phyloP scores from a whole-genome alignment of 2,113 vertebrate species.

The Vulpes vulpes region DNA sequence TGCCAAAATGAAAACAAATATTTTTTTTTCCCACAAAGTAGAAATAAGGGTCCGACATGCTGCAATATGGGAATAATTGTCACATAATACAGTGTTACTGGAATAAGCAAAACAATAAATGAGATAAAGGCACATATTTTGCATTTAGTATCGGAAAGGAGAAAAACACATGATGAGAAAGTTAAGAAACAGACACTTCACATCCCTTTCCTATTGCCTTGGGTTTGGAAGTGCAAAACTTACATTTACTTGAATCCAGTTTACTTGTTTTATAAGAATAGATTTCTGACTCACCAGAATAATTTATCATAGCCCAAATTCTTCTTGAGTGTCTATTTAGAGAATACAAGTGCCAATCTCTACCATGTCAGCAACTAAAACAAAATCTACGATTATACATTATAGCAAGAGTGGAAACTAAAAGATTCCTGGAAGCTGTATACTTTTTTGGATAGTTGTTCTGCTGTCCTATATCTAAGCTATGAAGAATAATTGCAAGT shows the following conservation, averaged over 20 bases:
- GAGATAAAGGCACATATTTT: neutral
- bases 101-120: neutral
- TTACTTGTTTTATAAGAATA: neutral
- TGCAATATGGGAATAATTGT: neutral
- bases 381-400: neutral
- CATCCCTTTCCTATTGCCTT: neutral
- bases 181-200: neutral
- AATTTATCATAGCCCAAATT: neutral
- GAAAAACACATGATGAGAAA: neutral
- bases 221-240: neutral
- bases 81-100: neutral
- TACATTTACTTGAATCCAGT: neutral
- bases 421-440: neutral
- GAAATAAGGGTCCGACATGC: neutral
- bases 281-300: neutral
- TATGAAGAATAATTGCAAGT: neutral
- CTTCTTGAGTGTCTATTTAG: neutral
- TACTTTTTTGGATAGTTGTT: neutral
- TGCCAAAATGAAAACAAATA: neutral
- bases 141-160: neutral
- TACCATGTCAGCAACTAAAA: neutral
- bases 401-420: neutral
- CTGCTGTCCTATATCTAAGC: accelerated
- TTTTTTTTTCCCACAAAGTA: neutral
- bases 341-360: neutral